Base-by-base conservation (phyloP, 2,888 invertebrate genomes). In the Andricus quercusramuli region DNA sequence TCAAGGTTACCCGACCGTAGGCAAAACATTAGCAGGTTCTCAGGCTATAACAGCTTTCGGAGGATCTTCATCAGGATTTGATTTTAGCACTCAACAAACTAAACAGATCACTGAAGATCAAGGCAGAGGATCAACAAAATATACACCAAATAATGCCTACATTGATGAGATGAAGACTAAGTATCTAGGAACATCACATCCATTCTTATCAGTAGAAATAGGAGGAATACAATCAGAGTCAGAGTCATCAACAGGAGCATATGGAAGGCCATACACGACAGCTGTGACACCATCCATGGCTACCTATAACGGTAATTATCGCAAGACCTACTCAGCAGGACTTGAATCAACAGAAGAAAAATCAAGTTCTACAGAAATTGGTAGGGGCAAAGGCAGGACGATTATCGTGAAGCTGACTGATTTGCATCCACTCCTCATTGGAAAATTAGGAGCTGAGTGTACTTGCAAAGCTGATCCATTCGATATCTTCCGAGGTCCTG, bases 391-490 rank as follows among this genome's bases (percentile, higher is more conserved):
- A 86, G 94, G 94, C 59, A 89, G 90, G 64, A 92, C 92, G 65
- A 94, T 95, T 13, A 95, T 96, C 3, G 95, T 96, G 0, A 95
- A 96, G 90, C 94, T 95, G 83, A 96, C 96, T 86, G 96, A 96
- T 85, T 95, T 95, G 85, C 96, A 96, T 90, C 96, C 96, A 0
- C 92, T 96, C 13, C 93, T 96, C 25, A 94, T 96, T 0, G 94
- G 95, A 64, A 96, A 96, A 93, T 92, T 96, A 17, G 96, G 96
- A 4, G 96, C 96, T 5, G 96, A 96, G 78, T 96, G 96, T 85
- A 96, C 96, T 79, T 96, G 96, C 88, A 91, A 88, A 59, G 89
- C 89, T 1, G 92, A 93, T 89, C 93, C 93, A 0, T 92, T 92
- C 78, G 89, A 88, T 3, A 89, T 85, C 44, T 88, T 92, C 81